Evolutionary conservation across 2,888 invertebrate species (phyloP), one percentile per base, ranked within the genome.

Genomic region (Stomorhina lunata): DNA sequence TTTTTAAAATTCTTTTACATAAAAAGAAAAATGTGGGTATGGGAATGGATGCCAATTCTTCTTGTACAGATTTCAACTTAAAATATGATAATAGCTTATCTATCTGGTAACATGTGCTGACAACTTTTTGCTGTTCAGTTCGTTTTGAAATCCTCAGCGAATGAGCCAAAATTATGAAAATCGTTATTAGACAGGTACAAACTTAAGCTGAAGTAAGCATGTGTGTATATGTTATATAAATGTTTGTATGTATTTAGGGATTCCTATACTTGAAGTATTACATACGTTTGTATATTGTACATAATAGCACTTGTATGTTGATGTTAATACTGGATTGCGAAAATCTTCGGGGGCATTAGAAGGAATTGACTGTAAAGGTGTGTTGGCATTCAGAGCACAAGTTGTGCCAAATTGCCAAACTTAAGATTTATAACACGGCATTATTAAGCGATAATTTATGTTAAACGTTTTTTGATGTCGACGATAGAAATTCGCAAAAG

Each of bases 31-130:
- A 32, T 29, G 4, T 17, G 22, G 2, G 53, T n/a, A n/a, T n/a
- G n/a, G n/a, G n/a, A n/a, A n/a, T n/a, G 17, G 22, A 34, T 29
- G 32, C 2, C 9, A 40, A 29, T 63, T 40, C 53, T 12, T 57
- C 43, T 17, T 6, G 4, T 22, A 32, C 20, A 34, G 65, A 75
- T 66, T 66, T 66, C 32, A 45, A 43, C 15, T 50, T 66, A 34
- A 80, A 55, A 75, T 73, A 80, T 68, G 80, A 80, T 80, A 80
- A 75, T 75, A 75, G 61, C 73, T 68, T 75, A 61, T 69, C 72
- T 80, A 45, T 73, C 12, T 48, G 68, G 80, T 40, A 80, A 63
- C 73, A 80, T 80, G 34, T 80, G 80, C 63, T 69, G 66, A 45
- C 50, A 75, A 75, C 61, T 48, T 59, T 72, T 37, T 15, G n/a